Base-by-base conservation (phyloP, 2,888 invertebrate genomes). In the Lasioglossum oenotherae region DNA sequence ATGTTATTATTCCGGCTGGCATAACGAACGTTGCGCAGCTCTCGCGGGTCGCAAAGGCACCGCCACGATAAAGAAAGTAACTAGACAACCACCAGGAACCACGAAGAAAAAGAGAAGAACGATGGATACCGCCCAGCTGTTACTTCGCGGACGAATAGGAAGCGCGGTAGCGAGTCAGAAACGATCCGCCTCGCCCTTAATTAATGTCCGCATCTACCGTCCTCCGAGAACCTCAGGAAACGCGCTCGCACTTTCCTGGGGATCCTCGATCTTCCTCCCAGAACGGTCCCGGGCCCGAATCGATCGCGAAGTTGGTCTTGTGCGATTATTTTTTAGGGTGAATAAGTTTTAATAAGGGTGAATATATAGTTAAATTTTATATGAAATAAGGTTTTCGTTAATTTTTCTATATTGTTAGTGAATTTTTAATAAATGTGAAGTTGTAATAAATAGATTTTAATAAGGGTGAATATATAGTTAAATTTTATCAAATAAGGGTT, bases 1-100 rank as follows among this genome's bases (percentile, higher is more conserved):
- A 83, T 75, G 74, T 87, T 90, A 90, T 90, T 89, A 90, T 88
- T 89, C 84, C 83, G 78, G 73, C 82, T 88, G 79, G 80, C 85
- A 76, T 85, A 89, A 85, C 85, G 86, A 86, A 84, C 38, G 82
- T 38, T 75, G 53, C 80, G 71, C 73, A 14, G 44, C 79, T 64
- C 60, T 57, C 76, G 81, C 85, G 72, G 60, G 69, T 81, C 73
- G 80, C 81, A 88, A 90, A 90, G 87, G 81, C 74, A 74, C 84
- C 82, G 84, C 81, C 84, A 77, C 73, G 82, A 78, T 87, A 84
- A 86, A 88, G 72, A 79, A 81, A 80, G 75, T 60, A 81, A 85
- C 35, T 53, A 69, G 60, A 71, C 74, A 79, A 76, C 16, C 27
- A 8, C 44, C 44, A 53, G 69, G 57, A 80, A 71, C 73, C 74